Evolutionary conservation across 2,113 vertebrate genomes (phyloP).

Genomic region (Engraulis encrasicolus): DNA sequence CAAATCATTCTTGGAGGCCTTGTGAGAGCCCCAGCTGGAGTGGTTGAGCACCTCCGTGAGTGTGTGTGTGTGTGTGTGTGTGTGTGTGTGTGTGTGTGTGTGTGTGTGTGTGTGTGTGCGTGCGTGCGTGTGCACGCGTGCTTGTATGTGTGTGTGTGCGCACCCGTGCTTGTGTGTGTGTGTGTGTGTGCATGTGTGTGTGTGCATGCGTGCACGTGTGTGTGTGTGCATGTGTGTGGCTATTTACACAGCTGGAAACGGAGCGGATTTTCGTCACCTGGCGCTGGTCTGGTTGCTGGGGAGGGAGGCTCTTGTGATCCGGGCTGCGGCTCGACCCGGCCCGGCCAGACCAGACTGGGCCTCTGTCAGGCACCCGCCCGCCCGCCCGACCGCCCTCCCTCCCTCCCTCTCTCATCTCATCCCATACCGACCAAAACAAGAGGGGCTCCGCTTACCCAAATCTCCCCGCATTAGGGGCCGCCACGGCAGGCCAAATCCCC

Average conservation of each 20-base stretch:
- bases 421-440: conserved; percentile 60
- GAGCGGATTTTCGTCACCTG: conserved; percentile 68
- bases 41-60: background rate
- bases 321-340: conserved; percentile 36
- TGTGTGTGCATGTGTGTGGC: conserved; percentile 30
- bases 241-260: conserved; percentile 68
- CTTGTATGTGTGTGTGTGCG: background rate
- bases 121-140: background rate
- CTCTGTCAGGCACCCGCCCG: conserved; percentile 63
- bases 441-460: conserved; percentile 61
- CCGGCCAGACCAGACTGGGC: conserved; percentile 65
- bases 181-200: background rate
- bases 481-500: conserved; percentile 62
- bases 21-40: background rate
- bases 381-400: too few relatives aligned
- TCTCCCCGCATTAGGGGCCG: conserved; percentile 59
- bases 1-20: too few relatives aligned
- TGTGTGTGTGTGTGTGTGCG: background rate
- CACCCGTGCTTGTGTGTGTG: background rate
- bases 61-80: background rate
- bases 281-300: conserved; percentile 60
- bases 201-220: background rate
- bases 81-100: background rate
- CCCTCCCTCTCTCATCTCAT: too few relatives aligned
- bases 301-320: conserved; percentile 57